phyloP scores from a whole-genome alignment of 2,888 invertebrate species.

The Sinohyriopsis cumingii region DNA sequence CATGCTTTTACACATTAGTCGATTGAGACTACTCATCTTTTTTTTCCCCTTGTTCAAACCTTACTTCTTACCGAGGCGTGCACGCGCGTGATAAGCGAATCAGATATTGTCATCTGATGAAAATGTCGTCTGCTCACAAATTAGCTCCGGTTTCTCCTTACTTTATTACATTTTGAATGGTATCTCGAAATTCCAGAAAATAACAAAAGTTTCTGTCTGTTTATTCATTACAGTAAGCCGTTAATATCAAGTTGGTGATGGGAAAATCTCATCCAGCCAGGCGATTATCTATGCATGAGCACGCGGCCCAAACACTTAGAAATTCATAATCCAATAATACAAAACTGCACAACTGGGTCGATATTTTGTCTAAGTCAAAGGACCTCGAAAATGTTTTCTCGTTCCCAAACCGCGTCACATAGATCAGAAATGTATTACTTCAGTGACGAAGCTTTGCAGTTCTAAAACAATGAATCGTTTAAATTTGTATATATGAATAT shows the following conservation, averaged over 20 bases:
- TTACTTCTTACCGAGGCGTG: slow-evolving; percentile 26
- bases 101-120: slow-evolving; percentile 41
- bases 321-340: slow-evolving; percentile 18
- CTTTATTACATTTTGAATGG: slow-evolving; percentile 50
- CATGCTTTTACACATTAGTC: no score
- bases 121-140: slow-evolving; percentile 40
- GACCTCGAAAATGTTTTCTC: no score
- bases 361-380: no score
- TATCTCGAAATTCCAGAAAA: slow-evolving; percentile 47
- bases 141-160: slow-evolving; percentile 33
- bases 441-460: no score
- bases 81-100: slow-evolving; percentile 48
- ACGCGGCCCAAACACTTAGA: slow-evolving; percentile 17
- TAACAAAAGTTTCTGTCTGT: slow-evolving; percentile 36
- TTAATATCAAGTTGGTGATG: slow-evolving; percentile 35
- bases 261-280: slow-evolving; percentile 28
- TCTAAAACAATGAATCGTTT: no score
- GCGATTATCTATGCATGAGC: slow-evolving; percentile 30
- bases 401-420: no score
- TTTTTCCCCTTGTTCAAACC: slow-evolving; percentile 14
- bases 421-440: no score
- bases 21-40: not conserved
- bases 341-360: not conserved
- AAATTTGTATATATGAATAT: no score
- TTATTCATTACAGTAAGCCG: slow-evolving; percentile 40